These are phyloP conservation scores for Sebastes diploproa DNA, from an alignment of 2,797 vertebrate genomes.

Conservation along the genomic window DNA sequence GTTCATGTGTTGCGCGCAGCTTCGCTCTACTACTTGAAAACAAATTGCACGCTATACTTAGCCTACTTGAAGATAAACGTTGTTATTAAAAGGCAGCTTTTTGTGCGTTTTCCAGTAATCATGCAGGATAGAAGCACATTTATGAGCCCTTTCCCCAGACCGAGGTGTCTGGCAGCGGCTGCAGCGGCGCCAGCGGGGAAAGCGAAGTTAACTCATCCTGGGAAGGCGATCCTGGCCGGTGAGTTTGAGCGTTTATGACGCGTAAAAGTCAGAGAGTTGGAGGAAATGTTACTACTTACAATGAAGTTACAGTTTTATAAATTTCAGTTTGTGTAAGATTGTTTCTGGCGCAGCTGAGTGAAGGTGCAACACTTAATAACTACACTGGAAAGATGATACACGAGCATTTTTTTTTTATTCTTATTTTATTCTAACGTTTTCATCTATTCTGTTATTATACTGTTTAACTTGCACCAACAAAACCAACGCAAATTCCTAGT, in stretches of 20 bases:
- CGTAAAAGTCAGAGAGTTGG: background rate
- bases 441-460: no score
- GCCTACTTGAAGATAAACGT: background rate
- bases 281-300: background rate
- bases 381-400: background rate
- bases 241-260: conserved; percentile 22
- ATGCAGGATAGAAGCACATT: conserved; percentile 75
- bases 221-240: conserved; percentile 97
- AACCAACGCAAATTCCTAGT: no score
- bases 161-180: conserved; percentile 82
- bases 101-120: background rate
- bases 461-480: no score
- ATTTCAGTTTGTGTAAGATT: background rate
- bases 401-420: no score
- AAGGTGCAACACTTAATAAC: background rate
- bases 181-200: conserved; percentile 84
- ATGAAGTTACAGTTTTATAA: background rate
- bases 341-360: background rate
- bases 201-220: conserved; percentile 92
- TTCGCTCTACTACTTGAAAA: background rate
- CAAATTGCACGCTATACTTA: background rate
- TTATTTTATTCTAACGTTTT: no score
- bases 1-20: conserved; percentile 45
- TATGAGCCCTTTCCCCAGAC: conserved; percentile 59
- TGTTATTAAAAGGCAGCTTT: background rate